A percentile compares a stretch with the other conserved stretches of the same genome.
Conservation (phyloP, 2,888 invertebrate species). For the Scaptomyza caliginosa region DNA sequence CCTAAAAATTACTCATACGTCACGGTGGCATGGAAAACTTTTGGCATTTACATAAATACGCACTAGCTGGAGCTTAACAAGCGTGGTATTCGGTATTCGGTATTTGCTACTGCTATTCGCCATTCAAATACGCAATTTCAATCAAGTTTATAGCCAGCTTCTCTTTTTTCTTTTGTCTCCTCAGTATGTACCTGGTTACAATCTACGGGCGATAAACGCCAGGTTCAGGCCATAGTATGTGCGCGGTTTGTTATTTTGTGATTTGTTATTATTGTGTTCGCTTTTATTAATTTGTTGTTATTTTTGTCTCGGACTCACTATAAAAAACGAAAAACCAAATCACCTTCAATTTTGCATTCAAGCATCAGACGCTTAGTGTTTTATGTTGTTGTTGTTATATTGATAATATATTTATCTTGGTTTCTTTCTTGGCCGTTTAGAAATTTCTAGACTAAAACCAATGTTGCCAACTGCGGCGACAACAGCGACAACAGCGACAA, state of each 20-base stretch:
- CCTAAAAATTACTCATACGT: slow-evolving; percentile 60
- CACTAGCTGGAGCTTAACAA: slow-evolving; percentile 1
- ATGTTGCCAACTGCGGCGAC: background rate
- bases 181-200: background rate
- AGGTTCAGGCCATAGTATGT: background rate
- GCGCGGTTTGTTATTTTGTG: background rate
- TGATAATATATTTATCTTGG: slow-evolving; percentile 4
- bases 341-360: slow-evolving; percentile 61
- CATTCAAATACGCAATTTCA: slow-evolving; percentile 39
- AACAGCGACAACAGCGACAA: background rate
- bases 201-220: background rate
- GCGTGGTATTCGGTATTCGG: background rate
- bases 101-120: background rate
- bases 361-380: slow-evolving; percentile 15
- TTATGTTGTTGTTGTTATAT: slow-evolving; percentile 12
- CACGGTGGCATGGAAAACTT: slow-evolving; percentile 40
- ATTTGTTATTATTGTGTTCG: slow-evolving; percentile 11
- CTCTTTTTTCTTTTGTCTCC: background rate
- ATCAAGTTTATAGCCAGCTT: slow-evolving; percentile 35
- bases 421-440: slow-evolving; percentile 28
- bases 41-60: slow-evolving; percentile 6
- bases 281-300: slow-evolving; percentile 6
- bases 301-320: slow-evolving; percentile 21
- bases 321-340: slow-evolving; percentile 45
- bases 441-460: slow-evolving; percentile 50